Evolutionary conservation across 2,113 vertebrate genomes (phyloP), one percentile per base, ranked within the genome.

Genomic region (Caranx melampygus): DNA sequence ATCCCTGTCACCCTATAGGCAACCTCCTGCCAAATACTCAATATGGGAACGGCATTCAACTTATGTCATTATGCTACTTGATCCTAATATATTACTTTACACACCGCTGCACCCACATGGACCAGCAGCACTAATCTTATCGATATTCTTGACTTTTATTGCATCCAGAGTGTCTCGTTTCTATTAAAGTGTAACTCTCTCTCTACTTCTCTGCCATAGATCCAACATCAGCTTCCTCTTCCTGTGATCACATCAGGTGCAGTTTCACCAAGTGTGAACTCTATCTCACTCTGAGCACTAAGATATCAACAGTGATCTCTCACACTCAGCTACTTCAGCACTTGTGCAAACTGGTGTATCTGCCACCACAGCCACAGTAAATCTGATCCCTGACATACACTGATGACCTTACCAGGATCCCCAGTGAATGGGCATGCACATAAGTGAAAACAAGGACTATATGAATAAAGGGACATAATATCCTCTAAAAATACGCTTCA

Each of bases 21-120:
- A 76, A 70, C 64, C 44, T 49, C 72, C 72, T 37, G 44, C 55
- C 79, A 85, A 65, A 81, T 71, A 40, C 59, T 54, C 5, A 2
- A 7, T 10, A 12, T 55, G 60, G 60, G 82, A 82, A 59, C 21
- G 1, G 49, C 55, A 1, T 13, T 6, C n/a, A n/a, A 33, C 13
- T 70, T 2, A 13, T n/a, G 15, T 18, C 62, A 21, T 26, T 40
- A n/a, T 35, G 21, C 51, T 33, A 31, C 68, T 37, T 42, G 16
- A 52, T 16, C n/a, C 35, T 62, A 10, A 66, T 60, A 26, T 40
- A 42, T 70, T 20, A 47, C 8, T 74, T 66, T 31, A 59, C 67
- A 45, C 71, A 15, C 10, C 67, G 35, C 26, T 51, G 18, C 26
- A 18, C 42, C 54, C 35, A 21, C n/a, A 55, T 54, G 20, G 6